Evolutionary conservation across 2,888 invertebrate genomes (phyloP), one percentile per base, ranked within the genome.

Genomic region (Dendrolimus houi): DNA sequence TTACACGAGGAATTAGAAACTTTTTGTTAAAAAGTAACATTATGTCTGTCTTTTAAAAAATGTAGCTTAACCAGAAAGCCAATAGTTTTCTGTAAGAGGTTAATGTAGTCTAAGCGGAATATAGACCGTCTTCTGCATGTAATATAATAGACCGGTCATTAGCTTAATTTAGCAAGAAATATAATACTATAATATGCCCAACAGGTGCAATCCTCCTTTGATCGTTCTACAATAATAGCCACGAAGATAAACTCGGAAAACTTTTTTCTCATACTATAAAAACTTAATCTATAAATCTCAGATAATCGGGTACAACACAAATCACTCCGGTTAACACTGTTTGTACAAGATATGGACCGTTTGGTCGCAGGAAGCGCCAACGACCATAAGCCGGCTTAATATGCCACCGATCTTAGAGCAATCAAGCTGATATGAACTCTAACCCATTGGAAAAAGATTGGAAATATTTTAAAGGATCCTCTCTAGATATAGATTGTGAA

Each of bases 361-460:
- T 71, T 71, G 67, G 72, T 67, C 66, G 59, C 67, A 67, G 69
- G 69, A 74, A 71, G 66, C 65, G 60, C 62, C 59, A 57, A 57
- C 60, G 61, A 54, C 47, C 47, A 47, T 47, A 47, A 9, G 47
- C 47, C 47, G 8, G 9, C 12, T 9, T 47, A 47, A 8, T 47
- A 10, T 47, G 12, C 47, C 12, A 47, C 9, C 47, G 47, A 9
- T 47, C 3, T 10, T 12, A 47, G 47, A 47, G 9, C 9, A 7
- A 47, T 47, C 9, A 47, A 47, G 47, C 47, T 8, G 12, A 10
- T 47, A 47, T 10, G 9, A 47, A 47, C 47, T 12, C 12, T 47
- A 9, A 10, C 2, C 12, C 12, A 9, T 8, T 10, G 47, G 9
- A 3, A 10, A 12, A 47, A 47, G 47, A 47, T 47, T 47, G 29